Base-by-base conservation (phyloP, 1,140 invertebrate genomes). In the Epicauta chinensis region DNA sequence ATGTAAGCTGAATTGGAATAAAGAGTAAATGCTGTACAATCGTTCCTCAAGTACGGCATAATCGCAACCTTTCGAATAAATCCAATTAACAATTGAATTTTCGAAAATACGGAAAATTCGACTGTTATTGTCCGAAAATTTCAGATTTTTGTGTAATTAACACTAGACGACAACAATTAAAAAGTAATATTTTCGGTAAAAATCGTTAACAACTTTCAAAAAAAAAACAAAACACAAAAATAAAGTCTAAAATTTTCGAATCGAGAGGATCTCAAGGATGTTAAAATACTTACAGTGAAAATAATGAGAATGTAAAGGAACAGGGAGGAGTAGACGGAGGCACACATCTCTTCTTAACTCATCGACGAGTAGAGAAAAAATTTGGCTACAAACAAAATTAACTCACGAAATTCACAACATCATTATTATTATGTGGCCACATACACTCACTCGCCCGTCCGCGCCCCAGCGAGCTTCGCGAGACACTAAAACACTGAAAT, bases 401-500 rank as follows among this genome's bases (percentile, higher is more conserved):
- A 23, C 23, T 23, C 4, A 23, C 4, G 7, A 23, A 37, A 42
- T 52, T 56, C 55, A 56, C 55, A 56, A 52, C 55, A 56, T 56
- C 50, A 49, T 49, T 23, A 7, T 23, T 23, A n/a, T n/a, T n/a
- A n/a, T 23, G 23, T 23, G 23, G 46, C 55, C 43, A 49, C 55
- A 16, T 41, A 23, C 54, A 51, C 55, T 52, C 55, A 56, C 55
- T 56, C 55, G 41, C 55, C 50, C 51, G 51, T 53, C 55, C 55
- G 55, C 55, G 49, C 40, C 55, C 40, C 44, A 52, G 38, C 50
- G 45, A 56, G 40, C 55, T 56, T 56, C 50, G 46, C 55, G 55
- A 56, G 45, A 51, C 55, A 56, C 55, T 56, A 45, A 49, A 49
- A 39, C 35, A 49, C 23, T 23, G 23, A 23, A 23, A 23, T 23